A percentile compares a stretch with the other conserved stretches of the same genome.
Conservation (phyloP, 2,888 invertebrate species). For the Diadromus collaris region DNA sequence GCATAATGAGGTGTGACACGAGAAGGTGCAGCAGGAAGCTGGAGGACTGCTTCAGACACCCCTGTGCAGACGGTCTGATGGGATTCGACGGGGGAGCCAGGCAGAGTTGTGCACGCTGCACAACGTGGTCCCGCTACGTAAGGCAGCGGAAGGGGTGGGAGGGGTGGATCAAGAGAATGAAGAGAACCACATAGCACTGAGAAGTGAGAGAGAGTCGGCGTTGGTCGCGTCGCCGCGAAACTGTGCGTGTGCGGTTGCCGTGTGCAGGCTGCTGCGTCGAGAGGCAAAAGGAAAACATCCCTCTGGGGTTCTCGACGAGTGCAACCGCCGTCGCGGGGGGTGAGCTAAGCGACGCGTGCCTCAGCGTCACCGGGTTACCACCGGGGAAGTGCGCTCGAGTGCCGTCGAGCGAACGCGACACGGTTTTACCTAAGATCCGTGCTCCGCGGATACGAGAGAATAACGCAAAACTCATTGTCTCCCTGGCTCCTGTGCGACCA, state of each 20-base stretch:
- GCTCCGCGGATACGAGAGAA: neutral
- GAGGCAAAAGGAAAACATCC: conserved; percentile 28
- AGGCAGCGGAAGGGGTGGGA: conserved; percentile 1
- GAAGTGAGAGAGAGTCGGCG: conserved; percentile 7
- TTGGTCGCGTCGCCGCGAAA: conserved; percentile 36
- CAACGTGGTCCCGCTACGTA: conserved; percentile 8
- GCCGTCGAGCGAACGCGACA: conserved; percentile 34
- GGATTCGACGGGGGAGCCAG: conserved; percentile 65
- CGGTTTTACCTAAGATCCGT: conserved; percentile 34
- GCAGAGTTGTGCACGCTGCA: conserved; percentile 9
- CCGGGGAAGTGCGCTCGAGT: conserved; percentile 48
- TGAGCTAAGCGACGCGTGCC: conserved; percentile 38
- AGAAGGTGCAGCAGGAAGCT: conserved; percentile 67
- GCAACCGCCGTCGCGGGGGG: conserved; percentile 10
- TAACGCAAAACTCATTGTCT: conserved; percentile 18
- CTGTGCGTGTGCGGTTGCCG: neutral
- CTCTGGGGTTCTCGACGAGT: neutral
- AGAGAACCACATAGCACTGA: conserved; percentile 43
- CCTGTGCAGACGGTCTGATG: conserved; percentile 72
- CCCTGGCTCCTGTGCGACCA: neutral
- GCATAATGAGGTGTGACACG: conserved; percentile 76
- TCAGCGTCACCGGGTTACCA: conserved; percentile 26
- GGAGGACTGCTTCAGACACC: conserved; percentile 77
- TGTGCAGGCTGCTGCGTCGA: conserved; percentile 6
- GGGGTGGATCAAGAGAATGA: neutral